Evolutionary conservation across 1,140 invertebrate genomes (phyloP).

Genomic region (Lordiphosa clarofinis): DNA sequence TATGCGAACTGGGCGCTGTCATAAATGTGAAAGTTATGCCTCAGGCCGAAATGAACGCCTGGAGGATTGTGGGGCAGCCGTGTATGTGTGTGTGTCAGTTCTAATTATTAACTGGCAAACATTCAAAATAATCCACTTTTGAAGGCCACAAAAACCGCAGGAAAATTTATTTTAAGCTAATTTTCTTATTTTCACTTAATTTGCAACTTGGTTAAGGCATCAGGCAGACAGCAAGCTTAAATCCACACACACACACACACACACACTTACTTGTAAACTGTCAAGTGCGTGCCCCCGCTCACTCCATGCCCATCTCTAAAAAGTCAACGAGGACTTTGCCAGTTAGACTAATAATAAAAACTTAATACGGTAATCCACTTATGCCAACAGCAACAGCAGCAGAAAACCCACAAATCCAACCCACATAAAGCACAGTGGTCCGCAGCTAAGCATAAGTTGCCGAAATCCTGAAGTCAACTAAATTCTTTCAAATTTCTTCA

Average conservation of each 20-base stretch:
- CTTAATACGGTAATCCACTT: conserved; percentile 77
- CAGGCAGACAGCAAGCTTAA: conserved; percentile 22
- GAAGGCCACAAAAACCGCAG: conserved; percentile 54
- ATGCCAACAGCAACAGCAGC: conserved; percentile 43
- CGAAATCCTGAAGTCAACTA: too few relatives aligned
- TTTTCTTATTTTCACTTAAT: conserved; percentile 77
- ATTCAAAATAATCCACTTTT: conserved; percentile 51
- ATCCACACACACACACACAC: conserved; percentile 13
- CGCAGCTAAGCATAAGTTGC: not conserved
- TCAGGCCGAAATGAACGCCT: conserved; percentile 60
- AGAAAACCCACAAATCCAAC: conserved; percentile 34
- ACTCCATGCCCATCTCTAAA: conserved; percentile 34
- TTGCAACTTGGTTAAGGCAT: conserved; percentile 40
- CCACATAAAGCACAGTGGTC: conserved; percentile 37
- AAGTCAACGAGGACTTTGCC: conserved; percentile 64
- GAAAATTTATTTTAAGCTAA: conserved; percentile 70
- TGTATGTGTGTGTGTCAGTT: conserved; percentile 25
- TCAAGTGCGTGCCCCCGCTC: conserved; percentile 20
- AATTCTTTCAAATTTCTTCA: too few relatives aligned
- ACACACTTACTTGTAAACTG: conserved; percentile 30
- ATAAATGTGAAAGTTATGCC: conserved; percentile 74
- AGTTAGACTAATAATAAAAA: conserved; percentile 78
- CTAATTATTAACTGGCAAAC: conserved; percentile 56
- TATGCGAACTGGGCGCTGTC: conserved; percentile 64
- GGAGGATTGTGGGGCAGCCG: conserved; percentile 34